Base-by-base conservation (phyloP, 2,797 vertebrate species). In the Sebastes cheni region DNA sequence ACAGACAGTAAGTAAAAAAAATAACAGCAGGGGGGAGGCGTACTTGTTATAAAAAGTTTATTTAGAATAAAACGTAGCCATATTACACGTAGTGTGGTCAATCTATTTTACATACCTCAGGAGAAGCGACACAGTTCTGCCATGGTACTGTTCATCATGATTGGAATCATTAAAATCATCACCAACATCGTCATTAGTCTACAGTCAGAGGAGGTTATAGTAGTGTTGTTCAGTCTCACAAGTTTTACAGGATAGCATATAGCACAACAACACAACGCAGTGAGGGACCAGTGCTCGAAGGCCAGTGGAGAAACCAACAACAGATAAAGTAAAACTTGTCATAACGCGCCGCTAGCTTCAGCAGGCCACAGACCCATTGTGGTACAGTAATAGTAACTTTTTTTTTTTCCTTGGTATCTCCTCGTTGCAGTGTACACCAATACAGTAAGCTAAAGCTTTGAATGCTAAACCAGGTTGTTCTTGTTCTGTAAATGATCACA, bases 161-260 rank as follows among this genome's bases (percentile, higher is more conserved):
- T 78, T 86, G 83, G 75, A 89, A 86, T 86, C 66, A 82, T 82
- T 85, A 82, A 88, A 86, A 89, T 79, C 74, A 85, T 80, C 89
- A 90, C 72, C 85, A 84, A 75, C 79, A 80, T 90, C 81, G 75
- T 70, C 69, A 70, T 80, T 83, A 68, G 86, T 89, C 91, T 88
- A 93, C 93, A 91, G 92, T 93, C 92, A 89, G 95, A 95, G 94
- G 94, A 94, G 94, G 84, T 96, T 93, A 97, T 94, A 97, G 96
- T 97, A 97, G 96, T 97, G 96, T 92, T 94, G 94, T 96, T 96
- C 90, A 94, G 95, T 95, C 93, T 92, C 96, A 95, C 93, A 96
- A 95, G 92, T 97, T 96, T 95, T 94, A 95, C 94, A 95, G 95
- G 94, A 96, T 93, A 97, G 96, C 95, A 96, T 85, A 89, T 93